Percentiles rank a stretch among this genome's conserved stretches.
These are phyloP conservation scores for Serripes groenlandicus DNA, from an alignment of 2,888 invertebrate genomes.

Conservation along the genomic window DNA sequence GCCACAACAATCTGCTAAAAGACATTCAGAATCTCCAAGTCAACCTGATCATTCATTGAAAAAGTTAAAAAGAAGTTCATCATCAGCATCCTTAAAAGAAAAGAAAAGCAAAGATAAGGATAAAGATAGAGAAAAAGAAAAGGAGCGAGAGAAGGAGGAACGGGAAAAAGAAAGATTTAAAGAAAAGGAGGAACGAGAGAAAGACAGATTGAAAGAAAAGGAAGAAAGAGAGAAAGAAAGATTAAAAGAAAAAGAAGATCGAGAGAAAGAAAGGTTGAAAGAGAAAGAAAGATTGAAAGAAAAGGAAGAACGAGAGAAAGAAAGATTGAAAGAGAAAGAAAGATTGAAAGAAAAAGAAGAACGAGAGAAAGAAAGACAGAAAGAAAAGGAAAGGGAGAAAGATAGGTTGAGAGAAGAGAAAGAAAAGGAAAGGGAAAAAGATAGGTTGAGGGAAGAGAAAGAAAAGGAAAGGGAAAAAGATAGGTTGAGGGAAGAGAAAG, in stretches of 20 bases:
- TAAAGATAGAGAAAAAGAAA: conserved; percentile 33
- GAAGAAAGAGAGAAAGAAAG: conserved; percentile 42
- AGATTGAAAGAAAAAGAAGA: conserved; percentile 32
- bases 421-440: conserved; percentile 18
- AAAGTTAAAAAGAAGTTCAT: conserved; percentile 49
- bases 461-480: conserved; percentile 27
- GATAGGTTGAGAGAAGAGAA: conserved; percentile 25
- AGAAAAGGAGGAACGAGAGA: conserved; percentile 38
- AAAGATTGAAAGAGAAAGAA: conserved; percentile 28
- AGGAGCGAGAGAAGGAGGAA: conserved; percentile 30
- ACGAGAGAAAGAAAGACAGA: conserved; percentile 30
- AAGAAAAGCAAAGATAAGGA: conserved; percentile 39
- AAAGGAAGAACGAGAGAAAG: conserved; percentile 39
- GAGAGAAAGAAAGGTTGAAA: conserved; percentile 32
- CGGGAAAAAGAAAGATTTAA: conserved; percentile 30
- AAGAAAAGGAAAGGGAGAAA: conserved; percentile 33
- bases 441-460: too few species aligned
- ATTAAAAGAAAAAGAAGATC: conserved; percentile 25
- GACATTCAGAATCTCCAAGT: conserved; percentile 66
- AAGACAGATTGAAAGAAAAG: conserved; percentile 31
- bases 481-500: conserved; percentile 46
- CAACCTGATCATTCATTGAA: conserved; percentile 55
- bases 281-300: conserved; percentile 40
- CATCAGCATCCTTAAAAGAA: conserved; percentile 46
- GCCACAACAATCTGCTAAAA: conserved; percentile 56